Percentiles rank a stretch among this genome's conserved stretches.
phyloP scores from a whole-genome alignment of 2,113 vertebrate species.

The Eretmochelys imbricata region DNA sequence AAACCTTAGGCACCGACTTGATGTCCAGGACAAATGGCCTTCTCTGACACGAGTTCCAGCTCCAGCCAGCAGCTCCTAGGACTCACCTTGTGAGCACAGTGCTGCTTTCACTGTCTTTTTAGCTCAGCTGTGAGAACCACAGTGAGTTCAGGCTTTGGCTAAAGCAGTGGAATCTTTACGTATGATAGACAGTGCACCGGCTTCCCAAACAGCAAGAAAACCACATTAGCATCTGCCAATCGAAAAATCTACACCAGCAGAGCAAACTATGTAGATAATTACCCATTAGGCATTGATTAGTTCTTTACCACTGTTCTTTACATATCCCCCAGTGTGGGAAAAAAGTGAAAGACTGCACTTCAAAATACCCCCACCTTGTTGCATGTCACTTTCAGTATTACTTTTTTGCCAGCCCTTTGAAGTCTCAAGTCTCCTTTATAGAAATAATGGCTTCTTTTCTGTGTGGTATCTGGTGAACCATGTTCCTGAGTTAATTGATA shows the following conservation, averaged over 20 bases:
- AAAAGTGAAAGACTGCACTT: slow-evolving; percentile 26
- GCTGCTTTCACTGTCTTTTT: not conserved
- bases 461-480: accelerated
- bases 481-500: not conserved
- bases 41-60: not conserved
- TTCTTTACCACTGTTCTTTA: not conserved
- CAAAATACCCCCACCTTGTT: not conserved
- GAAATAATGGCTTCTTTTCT: not conserved
- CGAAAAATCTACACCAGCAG: not conserved
- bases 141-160: not conserved
- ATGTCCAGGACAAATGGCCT: accelerated
- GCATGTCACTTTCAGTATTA: not conserved
- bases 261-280: not conserved
- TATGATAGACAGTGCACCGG: not conserved
- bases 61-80: not conserved
- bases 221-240: not conserved
- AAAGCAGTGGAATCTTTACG: not conserved
- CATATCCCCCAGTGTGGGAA: not conserved
- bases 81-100: not conserved
- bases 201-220: not conserved
- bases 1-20: not conserved
- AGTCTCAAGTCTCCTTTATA: not conserved
- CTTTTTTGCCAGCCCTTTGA: not conserved
- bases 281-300: not conserved
- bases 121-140: not conserved